These are phyloP conservation scores for Mesocentrotus franciscanus DNA, from an alignment of 53 echinoderm and acorn worm species.

Conservation along the genomic window DNA sequence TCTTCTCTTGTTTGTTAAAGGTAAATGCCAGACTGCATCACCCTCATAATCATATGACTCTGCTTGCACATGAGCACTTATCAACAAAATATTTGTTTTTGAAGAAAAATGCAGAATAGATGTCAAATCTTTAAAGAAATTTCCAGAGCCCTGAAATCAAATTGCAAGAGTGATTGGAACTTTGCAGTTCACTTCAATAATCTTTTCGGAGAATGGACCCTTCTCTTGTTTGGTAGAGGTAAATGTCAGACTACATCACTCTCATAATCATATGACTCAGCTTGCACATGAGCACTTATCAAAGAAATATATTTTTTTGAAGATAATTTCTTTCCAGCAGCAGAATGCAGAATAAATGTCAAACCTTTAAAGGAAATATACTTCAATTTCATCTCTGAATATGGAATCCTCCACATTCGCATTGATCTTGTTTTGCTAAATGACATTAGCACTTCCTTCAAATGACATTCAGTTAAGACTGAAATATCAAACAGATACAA, in stretches of 20 bases:
- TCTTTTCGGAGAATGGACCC: background rate
- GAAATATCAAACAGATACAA: too few relatives aligned
- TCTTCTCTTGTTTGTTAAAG: background rate
- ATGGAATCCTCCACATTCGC: too few relatives aligned
- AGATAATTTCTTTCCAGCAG: background rate
- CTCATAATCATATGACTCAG: background rate
- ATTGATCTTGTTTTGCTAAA: too few relatives aligned
- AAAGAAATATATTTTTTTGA: background rate
- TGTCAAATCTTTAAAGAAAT: background rate
- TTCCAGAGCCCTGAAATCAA: too few relatives aligned
- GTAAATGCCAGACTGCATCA: background rate
- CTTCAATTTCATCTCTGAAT: background rate
- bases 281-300: background rate
- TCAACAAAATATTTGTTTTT: background rate
- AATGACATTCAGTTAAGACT: too few relatives aligned
- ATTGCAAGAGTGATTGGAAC: too few relatives aligned
- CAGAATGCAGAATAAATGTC: background rate
- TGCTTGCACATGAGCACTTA: background rate
- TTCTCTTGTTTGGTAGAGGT: background rate
- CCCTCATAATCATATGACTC: background rate
- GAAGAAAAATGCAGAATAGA: background rate
- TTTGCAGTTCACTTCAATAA: background rate
- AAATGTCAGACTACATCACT: background rate
- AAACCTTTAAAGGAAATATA: background rate
- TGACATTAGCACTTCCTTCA: too few relatives aligned